Percentiles rank a stretch among this genome's conserved stretches.
phyloP scores from a whole-genome alignment of 2,113 vertebrate species.

The Thunnus maccoyii region DNA sequence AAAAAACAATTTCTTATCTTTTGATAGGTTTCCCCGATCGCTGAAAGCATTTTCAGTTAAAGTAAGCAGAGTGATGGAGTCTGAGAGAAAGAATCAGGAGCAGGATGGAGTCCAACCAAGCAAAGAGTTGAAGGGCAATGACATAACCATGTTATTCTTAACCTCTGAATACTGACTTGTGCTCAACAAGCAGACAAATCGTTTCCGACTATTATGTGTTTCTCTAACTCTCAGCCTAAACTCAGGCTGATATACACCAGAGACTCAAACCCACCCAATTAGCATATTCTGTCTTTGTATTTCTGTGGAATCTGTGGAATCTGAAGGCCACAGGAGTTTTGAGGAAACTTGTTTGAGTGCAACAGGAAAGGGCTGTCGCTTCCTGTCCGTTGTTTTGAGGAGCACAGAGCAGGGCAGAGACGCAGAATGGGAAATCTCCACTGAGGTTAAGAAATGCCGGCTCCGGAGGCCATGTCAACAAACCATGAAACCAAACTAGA shows the following conservation, averaged over 20 bases:
- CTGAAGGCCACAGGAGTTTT: not conserved
- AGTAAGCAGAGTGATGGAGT: not conserved
- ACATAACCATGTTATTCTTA: conserved; percentile 29
- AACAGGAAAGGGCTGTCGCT: conserved; percentile 80
- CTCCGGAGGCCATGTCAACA: too few relatives aligned
- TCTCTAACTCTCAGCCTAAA: not conserved
- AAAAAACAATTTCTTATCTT: conserved; percentile 25
- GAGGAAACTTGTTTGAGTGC: conserved; percentile 63
- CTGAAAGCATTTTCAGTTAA: not conserved
- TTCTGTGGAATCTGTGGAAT: too few relatives aligned
- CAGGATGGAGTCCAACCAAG: not conserved
- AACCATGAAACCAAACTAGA: too few relatives aligned
- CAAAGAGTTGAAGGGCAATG: not conserved
- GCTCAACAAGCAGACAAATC: not conserved
- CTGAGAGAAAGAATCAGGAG: not conserved
- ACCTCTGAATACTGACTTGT: conserved; percentile 10
- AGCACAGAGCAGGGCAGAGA: conserved; percentile 34
- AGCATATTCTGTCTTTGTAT: not conserved
- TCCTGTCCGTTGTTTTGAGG: conserved; percentile 68
- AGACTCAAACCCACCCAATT: not conserved
- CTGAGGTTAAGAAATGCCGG: conserved; percentile 16
- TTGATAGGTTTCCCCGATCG: not conserved
- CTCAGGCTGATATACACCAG: not conserved
- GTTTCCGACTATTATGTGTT: conserved; percentile 42
- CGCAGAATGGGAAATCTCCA: conserved; percentile 54